These are phyloP conservation scores for Palythoa heliodiscus DNA, from an alignment of 92 coral and sea anemone species.

Conservation along the genomic window DNA sequence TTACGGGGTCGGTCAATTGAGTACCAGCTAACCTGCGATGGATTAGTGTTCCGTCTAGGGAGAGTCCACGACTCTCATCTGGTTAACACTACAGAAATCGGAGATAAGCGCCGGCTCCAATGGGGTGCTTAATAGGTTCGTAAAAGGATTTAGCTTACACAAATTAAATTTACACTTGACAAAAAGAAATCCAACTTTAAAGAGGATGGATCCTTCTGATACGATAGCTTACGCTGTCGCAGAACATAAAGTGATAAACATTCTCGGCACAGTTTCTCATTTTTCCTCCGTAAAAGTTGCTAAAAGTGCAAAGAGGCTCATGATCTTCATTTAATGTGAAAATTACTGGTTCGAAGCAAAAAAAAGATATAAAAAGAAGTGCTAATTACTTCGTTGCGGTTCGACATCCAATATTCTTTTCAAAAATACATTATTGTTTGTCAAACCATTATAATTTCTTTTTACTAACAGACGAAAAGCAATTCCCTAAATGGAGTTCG, in stretches of 20 bases:
- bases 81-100: no score
- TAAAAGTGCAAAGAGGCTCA: not conserved
- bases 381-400: slow-evolving; percentile 4
- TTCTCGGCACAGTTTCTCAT: not conserved
- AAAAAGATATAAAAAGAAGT: not conserved
- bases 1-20: no score
- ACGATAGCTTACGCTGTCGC: not conserved
- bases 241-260: not conserved
- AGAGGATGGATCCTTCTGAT: not conserved
- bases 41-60: no score
- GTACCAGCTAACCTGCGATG: no score
- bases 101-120: no score
- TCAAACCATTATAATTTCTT: not conserved
- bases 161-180: not conserved
- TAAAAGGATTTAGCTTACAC: no score
- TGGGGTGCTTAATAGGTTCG: no score
- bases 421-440: slow-evolving; percentile 4
- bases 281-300: not conserved
- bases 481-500: not conserved
- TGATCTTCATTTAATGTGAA: not conserved
- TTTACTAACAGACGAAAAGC: not conserved
- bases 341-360: not conserved
- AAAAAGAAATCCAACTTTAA: not conserved
- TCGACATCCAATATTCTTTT: not conserved
- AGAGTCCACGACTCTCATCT: no score